phyloP scores from a whole-genome alignment of 1,140 invertebrate species.

The Pseudomyrmex concolor region DNA sequence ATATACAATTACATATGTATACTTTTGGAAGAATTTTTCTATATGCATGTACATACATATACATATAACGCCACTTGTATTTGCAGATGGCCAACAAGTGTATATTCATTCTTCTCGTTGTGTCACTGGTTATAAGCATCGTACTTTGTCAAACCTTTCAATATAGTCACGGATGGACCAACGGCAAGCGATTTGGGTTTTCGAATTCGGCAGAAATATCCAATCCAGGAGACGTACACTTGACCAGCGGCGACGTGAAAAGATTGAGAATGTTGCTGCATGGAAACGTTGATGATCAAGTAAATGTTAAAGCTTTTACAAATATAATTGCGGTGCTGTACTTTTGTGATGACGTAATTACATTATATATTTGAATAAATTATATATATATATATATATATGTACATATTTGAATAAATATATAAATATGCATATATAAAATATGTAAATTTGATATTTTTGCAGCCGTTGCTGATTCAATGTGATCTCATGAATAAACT shows the following conservation, averaged over 20 bases:
- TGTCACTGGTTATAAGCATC: slow-evolving; percentile 68
- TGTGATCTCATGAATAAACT: slow-evolving; percentile 24
- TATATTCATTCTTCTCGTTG: slow-evolving; percentile 47
- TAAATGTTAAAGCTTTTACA: slow-evolving; percentile 12
- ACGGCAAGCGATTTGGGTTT: slow-evolving; percentile 85
- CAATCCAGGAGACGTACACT: slow-evolving; percentile 17
- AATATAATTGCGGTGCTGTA: no score
- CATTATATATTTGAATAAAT: neutral
- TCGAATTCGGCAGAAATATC: slow-evolving; percentile 28
- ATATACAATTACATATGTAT: neutral
- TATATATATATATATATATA: no score
- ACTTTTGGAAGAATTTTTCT: neutral
- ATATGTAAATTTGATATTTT: neutral
- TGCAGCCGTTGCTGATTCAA: slow-evolving; percentile 25
- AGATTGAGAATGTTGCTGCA: slow-evolving; percentile 60
- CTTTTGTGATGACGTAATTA: no score
- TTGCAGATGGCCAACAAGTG: slow-evolving; percentile 64
- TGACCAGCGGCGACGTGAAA: slow-evolving; percentile 49
- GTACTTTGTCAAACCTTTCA: slow-evolving; percentile 88
- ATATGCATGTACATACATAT: neutral
- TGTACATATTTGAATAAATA: neutral
- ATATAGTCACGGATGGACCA: slow-evolving; percentile 91
- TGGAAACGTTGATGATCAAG: slow-evolving; percentile 49
- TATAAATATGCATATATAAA: neutral
- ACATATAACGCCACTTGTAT: no score